Evolutionary conservation across 2,113 vertebrate genomes (phyloP), one percentile per base, ranked within the genome.

Genomic region (Gambusia holbrooki): DNA sequence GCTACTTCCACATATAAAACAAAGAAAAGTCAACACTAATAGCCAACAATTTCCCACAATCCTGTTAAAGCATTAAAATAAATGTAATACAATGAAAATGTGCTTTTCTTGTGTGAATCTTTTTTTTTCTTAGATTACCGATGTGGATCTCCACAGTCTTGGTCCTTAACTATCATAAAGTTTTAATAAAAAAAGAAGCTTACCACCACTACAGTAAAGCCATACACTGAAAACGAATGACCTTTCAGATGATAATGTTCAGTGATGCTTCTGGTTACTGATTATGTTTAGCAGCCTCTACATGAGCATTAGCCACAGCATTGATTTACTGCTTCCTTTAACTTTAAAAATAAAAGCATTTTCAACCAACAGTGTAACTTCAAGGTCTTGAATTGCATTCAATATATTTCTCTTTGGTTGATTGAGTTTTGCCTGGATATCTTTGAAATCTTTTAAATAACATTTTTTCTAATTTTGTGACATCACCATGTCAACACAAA

Each of bases 351-450:
- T 68, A 73, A 88, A 89, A 86, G 71, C 71, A 42, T 76, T 91
- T 87, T 90, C 88, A 93, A 85, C 83, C 86, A 68, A 17, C 51
- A 33, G 58, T 37, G 22, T 33, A n/a, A 7, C 5, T 5, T 65
- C 68, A 27, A 65, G 5, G 40, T 71, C 71, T 67, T 58, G 71
- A 82, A 85, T 71, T 61, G 40, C 22, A 75, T 88, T 86, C 77
- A 82, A 32, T 12, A 32, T 1, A 12, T 62, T 64, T 67, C 68
- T 79, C 82, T 74, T 45, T 76, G 76, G 73, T 8, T 62, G 73
- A 35, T 63, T 87, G 84, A 88, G 80, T 6, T 84, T 58, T 76
- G 64, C 45, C 0, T 22, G 42, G 22, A 30, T 42, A 25, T 25
- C 71, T n/a, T 3, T 5, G 0, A 37, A 29, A 42, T 11, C 15